Conservation (phyloP, 2,797 vertebrate species). For the Argentina silus region DNA sequence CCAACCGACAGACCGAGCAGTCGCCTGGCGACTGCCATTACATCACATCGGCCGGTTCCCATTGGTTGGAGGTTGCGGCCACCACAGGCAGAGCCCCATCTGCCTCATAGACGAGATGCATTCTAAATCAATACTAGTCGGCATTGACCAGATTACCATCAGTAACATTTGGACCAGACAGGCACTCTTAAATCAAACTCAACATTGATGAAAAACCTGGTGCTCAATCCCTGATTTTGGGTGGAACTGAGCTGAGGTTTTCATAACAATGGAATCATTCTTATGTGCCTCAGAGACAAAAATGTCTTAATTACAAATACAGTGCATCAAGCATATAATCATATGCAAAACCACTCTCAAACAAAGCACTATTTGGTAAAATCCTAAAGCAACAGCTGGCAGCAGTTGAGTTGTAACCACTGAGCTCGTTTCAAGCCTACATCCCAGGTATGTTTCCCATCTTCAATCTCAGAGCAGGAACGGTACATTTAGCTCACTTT, state of each 20-base stretch:
- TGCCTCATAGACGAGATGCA: not conserved
- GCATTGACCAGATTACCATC: not conserved
- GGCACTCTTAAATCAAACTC: not conserved
- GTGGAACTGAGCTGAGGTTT: not conserved
- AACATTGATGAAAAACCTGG: not conserved
- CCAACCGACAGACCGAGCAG: not conserved
- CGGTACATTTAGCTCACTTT: not conserved
- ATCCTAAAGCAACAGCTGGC: not conserved
- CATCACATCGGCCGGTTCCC: slow-evolving; percentile 6
- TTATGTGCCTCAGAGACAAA: too few relatives aligned
- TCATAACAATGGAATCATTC: not conserved
- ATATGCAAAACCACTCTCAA: not conserved
- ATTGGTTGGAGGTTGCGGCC: not conserved
- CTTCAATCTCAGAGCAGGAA: not conserved
- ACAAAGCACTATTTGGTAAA: not conserved
- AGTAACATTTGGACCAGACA: not conserved
- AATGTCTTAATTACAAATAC: too few relatives aligned
- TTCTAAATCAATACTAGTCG: slow-evolving; percentile 3
- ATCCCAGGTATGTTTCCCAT: not conserved
- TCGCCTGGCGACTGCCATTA: slow-evolving; percentile 19
- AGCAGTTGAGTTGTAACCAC: not conserved
- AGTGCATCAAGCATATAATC: too few relatives aligned
- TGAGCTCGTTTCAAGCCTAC: not conserved
- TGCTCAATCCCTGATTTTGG: not conserved
- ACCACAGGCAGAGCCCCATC: not conserved